Conservation (phyloP, 2,888 invertebrate species). For the Leptura quadrifasciata region DNA sequence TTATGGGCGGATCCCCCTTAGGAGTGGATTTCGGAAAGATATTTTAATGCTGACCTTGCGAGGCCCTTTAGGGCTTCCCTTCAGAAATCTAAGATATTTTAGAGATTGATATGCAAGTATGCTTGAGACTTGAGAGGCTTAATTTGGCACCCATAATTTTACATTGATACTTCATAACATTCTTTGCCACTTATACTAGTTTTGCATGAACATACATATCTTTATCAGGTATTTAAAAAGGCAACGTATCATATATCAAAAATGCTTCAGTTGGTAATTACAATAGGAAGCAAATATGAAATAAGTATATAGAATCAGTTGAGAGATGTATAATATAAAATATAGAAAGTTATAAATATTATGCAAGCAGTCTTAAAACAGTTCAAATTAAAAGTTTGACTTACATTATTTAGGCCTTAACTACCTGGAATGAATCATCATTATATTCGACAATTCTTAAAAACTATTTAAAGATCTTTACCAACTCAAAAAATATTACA, state of each 20-base stretch:
- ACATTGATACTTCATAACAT: too few species aligned
- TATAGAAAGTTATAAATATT: conserved; percentile 15
- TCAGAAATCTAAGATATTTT: too few species aligned
- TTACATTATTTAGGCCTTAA: conserved; percentile 46
- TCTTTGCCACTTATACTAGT: too few species aligned
- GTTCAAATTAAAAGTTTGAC: conserved; percentile 29
- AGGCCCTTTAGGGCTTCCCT: too few species aligned
- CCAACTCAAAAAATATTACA: conserved; percentile 35
- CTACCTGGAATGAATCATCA: conserved; percentile 45
- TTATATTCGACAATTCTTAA: conserved; percentile 41
- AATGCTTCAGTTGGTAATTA: background rate
- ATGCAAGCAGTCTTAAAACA: conserved; percentile 37
- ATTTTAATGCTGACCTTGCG: too few species aligned
- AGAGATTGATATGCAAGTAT: too few species aligned
- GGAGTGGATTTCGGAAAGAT: too few species aligned
- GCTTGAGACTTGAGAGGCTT: too few species aligned
- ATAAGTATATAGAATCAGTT: background rate
- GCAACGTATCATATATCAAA: background rate
- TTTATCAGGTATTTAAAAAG: too few species aligned
- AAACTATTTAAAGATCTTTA: conserved; percentile 45
- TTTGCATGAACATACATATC: too few species aligned
- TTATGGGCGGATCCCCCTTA: too few species aligned
- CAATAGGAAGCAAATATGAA: background rate
- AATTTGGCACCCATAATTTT: too few species aligned
- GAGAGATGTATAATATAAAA: background rate